A percentile compares a stretch with the other conserved stretches of the same genome.
Conservation (phyloP, 1,140 invertebrate genomes). For the Listronotus bonariensis region DNA sequence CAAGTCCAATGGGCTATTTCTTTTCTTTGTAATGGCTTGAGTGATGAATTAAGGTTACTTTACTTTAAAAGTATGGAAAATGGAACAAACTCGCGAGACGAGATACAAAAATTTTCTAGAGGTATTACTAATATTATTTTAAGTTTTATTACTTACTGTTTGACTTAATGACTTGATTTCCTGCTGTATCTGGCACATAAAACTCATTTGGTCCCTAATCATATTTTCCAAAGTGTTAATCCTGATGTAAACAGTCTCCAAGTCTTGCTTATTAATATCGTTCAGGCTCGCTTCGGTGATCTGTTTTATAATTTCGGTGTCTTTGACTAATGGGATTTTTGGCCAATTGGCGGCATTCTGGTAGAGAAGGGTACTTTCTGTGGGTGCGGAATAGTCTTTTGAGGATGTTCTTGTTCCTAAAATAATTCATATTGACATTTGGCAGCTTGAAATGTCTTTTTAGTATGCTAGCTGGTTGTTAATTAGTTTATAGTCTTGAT, state of each 20-base stretch:
- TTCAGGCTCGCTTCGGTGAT: slow-evolving; percentile 10
- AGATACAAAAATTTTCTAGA: too few species aligned
- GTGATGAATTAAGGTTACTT: too few species aligned
- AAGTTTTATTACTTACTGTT: slow-evolving; percentile 47
- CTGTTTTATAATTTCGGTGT: slow-evolving; percentile 32
- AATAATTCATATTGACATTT: background rate
- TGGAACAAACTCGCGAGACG: too few species aligned
- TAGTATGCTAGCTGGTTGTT: too few species aligned
- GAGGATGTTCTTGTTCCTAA: slow-evolving; percentile 31
- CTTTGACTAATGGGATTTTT: slow-evolving; percentile 56
- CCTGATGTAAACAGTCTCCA: slow-evolving; percentile 45
- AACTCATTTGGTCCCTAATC: slow-evolving; percentile 51
- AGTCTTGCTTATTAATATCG: slow-evolving; percentile 38
- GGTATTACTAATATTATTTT: too few species aligned
- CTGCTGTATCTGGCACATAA: slow-evolving; percentile 54
- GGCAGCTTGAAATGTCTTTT: too few species aligned
- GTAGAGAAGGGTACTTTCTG: slow-evolving; percentile 23
- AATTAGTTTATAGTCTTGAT: too few species aligned
- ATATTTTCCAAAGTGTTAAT: slow-evolving; percentile 47
- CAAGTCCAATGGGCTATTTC: too few species aligned
- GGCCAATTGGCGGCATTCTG: slow-evolving; percentile 49
- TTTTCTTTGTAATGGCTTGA: too few species aligned
- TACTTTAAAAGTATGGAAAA: too few species aligned
- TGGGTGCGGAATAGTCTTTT: slow-evolving; percentile 34
- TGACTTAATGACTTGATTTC: slow-evolving; percentile 51